A percentile compares a stretch with the other conserved stretches of the same genome.
Evolutionary conservation across 2,888 invertebrate species (phyloP).

Genomic region (Drosophila pullipes): DNA sequence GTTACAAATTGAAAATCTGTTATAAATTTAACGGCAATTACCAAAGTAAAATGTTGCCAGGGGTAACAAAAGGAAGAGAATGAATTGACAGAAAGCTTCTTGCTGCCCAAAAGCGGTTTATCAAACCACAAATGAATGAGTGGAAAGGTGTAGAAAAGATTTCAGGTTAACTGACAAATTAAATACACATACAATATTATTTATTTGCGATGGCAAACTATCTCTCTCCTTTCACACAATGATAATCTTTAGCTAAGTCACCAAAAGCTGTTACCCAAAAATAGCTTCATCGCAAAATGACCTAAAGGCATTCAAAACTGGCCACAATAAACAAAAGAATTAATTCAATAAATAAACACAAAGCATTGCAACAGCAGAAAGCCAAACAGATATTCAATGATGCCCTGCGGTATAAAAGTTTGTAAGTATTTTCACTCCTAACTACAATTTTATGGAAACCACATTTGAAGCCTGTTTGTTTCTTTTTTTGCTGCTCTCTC

Average conservation of each 20-base stretch:
- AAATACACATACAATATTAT: conserved; percentile 16
- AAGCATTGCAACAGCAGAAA: conserved; percentile 48
- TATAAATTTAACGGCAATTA: conserved; percentile 70
- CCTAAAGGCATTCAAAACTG: conserved; percentile 29
- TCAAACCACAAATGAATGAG: conserved; percentile 21
- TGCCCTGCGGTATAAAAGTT: conserved; percentile 35
- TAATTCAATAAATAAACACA: conserved; percentile 43
- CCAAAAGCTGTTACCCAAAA: conserved; percentile 30
- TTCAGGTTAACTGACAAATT: conserved; percentile 17
- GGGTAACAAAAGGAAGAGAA: conserved; percentile 19
- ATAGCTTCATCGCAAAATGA: conserved; percentile 23
- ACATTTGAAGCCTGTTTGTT: conserved; percentile 10
- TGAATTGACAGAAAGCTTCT: conserved; percentile 50
- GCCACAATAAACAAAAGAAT: conserved; percentile 49
- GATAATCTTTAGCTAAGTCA: conserved; percentile 28
- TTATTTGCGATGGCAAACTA: conserved; percentile 1
- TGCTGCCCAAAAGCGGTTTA: conserved; percentile 9
- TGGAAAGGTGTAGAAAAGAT: conserved; percentile 19
- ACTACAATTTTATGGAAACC: not conserved
- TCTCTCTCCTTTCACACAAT: conserved; percentile 7
- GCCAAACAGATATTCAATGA: conserved; percentile 37
- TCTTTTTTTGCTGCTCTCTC: conserved; percentile 15
- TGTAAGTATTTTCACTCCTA: conserved; percentile 1
- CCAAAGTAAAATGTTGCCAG: conserved; percentile 44
- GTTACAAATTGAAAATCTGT: conserved; percentile 54